Evolutionary conservation across 2,888 invertebrate species (phyloP), one percentile per base, ranked within the genome.

Genomic region (Scaptodrosophila latifasciaeformis): DNA sequence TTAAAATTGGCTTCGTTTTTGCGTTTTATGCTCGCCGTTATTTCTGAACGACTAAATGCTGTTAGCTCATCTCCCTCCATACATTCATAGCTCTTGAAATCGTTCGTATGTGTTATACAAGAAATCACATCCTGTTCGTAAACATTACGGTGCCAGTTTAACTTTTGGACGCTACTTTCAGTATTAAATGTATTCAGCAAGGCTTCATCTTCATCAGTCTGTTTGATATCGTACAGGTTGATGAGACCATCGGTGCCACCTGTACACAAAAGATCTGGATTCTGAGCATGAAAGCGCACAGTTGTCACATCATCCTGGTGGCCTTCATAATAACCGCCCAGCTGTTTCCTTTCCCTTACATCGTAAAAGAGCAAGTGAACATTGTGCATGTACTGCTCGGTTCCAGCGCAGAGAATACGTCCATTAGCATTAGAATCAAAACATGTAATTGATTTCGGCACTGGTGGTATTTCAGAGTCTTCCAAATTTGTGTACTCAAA

Each of bases 211-310:
- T 96, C 96, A 0, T 85, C 87, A 0, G 87, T 74, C 81, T 95
- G 89, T 44, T 89, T 88, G 17, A 96, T 88, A 84, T 96, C 92
- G 85, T 91, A 97, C 2, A 95, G 82, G 86, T 96, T 96, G 1
- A 96, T 90, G 12, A 97, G 88, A 0, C 96, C 96, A 85, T 97
- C 96, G 0, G 91, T 89, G 1, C 95, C 92, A 0, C 95, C 94
- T 0, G 94, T 90, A 10, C 92, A 90, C 49, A 97, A 77, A 5
- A 88, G 84, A 82, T 93, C 91, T 2, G 89, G 86, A 79, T 92
- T 90, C 5, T 80, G 85, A 48, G 90, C 89, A 88, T 95, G 92
- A 85, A 96, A 96, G 80, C 89, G 88, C 0, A 93, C 88, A 88
- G 91, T 80, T 5, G 94, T 93, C 12, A 96, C 89, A 83, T 95